Conservation (phyloP, 2,797 vertebrate species). For the Lindbergichthys nudifrons region DNA sequence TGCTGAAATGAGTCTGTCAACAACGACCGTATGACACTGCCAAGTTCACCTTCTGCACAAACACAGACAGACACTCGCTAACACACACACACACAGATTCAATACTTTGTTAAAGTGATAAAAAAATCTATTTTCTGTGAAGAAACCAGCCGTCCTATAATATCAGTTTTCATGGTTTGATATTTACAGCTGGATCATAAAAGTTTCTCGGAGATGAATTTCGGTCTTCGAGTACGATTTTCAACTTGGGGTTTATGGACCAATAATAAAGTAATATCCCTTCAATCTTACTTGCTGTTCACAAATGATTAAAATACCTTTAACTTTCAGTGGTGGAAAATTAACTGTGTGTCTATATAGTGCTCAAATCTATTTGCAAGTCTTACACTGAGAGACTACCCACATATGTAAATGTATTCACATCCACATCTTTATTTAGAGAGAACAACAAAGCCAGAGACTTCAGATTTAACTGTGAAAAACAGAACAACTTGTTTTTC, state of each 20-base stretch:
- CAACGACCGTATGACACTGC: conserved; percentile 49
- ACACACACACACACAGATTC: neutral
- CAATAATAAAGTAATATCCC: conserved; percentile 7
- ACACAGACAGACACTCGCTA: conserved; percentile 15
- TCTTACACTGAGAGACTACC: neutral
- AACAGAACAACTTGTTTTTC: conserved; percentile 29
- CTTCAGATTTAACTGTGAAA: conserved; percentile 18
- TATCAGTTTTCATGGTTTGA: conserved; percentile 29
- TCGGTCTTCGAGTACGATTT: conserved; percentile 28
- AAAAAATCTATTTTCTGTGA: conserved; percentile 18
- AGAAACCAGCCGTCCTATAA: conserved; percentile 17
- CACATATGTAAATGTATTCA: neutral
- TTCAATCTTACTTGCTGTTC: neutral
- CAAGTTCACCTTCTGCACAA: conserved; percentile 26
- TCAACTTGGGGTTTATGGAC: conserved; percentile 33
- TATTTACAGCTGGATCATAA: conserved; percentile 36
- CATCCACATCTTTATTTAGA: neutral
- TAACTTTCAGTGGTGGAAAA: neutral
- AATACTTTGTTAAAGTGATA: neutral
- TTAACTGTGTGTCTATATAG: neutral
- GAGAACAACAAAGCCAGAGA: neutral
- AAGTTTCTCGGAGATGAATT: conserved; percentile 27
- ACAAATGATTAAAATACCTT: neutral
- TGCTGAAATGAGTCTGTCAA: conserved; percentile 76
- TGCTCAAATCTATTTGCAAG: neutral